Conservation (phyloP, 2,797 vertebrate genomes). For the Gallirallus australis region DNA sequence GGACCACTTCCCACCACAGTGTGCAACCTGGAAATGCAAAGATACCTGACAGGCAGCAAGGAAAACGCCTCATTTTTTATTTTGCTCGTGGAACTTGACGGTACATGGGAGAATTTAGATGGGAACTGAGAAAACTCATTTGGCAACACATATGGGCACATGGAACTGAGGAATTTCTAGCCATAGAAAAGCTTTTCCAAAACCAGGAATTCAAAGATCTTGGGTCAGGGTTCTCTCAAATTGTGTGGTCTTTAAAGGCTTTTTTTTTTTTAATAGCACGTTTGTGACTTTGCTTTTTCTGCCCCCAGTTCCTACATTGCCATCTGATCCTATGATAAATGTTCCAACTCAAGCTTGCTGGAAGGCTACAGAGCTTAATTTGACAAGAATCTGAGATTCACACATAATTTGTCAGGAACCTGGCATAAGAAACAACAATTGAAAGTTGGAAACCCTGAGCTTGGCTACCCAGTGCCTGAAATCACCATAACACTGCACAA, state of each 20-base stretch:
- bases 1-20: not conserved
- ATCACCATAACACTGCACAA: not conserved
- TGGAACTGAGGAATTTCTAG: not conserved
- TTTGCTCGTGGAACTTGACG: not conserved
- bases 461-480: not conserved
- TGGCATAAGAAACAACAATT: not conserved
- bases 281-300: not conserved
- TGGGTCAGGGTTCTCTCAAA: not conserved
- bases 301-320: not conserved
- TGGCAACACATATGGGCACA: not conserved
- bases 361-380: not conserved
- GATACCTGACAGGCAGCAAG: not conserved
- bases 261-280: not conserved
- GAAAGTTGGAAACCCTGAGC: not conserved
- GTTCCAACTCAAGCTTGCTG: not conserved
- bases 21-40: not conserved
- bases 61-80: not conserved
- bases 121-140: not conserved
- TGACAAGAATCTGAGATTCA: not conserved
- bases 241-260: not conserved
- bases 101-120: not conserved
- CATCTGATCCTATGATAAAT: not conserved
- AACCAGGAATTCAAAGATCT: not conserved
- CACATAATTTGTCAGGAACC: not conserved
- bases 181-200: not conserved